Percentiles rank a stretch among this genome's conserved stretches.
These are phyloP conservation scores for Aptenodytes patagonicus DNA, from an alignment of 2,113 vertebrate genomes.

Conservation along the genomic window DNA sequence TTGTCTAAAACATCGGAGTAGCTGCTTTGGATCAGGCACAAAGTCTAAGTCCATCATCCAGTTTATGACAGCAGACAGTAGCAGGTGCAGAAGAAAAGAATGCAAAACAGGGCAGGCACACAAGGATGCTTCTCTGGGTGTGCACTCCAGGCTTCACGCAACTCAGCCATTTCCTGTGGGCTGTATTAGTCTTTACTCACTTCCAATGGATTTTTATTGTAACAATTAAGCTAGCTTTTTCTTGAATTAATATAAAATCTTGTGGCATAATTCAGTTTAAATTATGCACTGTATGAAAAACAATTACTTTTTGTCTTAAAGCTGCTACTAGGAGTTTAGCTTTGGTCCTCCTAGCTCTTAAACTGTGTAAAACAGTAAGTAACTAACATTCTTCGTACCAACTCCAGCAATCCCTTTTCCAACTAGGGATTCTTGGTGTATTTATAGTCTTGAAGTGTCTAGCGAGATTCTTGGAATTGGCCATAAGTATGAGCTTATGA, in stretches of 20 bases:
- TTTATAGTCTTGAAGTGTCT: background rate
- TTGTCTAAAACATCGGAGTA: background rate
- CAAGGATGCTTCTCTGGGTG: background rate
- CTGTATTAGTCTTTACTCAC: background rate
- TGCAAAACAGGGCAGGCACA: background rate
- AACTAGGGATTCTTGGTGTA: background rate
- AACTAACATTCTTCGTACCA: background rate
- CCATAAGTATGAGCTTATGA: background rate
- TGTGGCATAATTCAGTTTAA: background rate
- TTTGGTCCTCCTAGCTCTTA: background rate
- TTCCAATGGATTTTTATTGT: background rate
- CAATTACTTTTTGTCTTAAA: background rate
- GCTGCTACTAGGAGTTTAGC: background rate
- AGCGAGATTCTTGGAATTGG: background rate
- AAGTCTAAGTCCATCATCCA: background rate
- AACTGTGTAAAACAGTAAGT: background rate
- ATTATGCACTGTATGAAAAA: background rate
- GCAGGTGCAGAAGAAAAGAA: background rate
- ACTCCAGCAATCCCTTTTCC: background rate
- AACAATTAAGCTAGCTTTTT: background rate
- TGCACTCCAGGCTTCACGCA: background rate
- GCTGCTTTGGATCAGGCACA: conserved; percentile 18
- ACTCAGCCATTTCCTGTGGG: background rate
- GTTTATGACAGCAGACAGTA: background rate
- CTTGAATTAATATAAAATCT: background rate